Base-by-base conservation (phyloP, 2,113 vertebrate genomes). In the Telmatochromis sp. region DNA sequence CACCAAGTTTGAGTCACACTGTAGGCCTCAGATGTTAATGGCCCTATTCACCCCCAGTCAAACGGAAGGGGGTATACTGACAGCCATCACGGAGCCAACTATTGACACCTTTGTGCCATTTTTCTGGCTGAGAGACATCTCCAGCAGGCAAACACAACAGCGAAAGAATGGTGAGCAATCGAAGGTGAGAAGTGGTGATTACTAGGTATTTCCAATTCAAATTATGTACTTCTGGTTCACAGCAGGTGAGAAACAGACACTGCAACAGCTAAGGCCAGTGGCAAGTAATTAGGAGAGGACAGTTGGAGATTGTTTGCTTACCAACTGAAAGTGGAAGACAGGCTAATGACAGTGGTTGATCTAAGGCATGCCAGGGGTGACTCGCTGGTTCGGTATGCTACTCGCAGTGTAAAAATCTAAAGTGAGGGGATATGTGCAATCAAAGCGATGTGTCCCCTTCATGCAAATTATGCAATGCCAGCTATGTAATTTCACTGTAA, bases 1-100 rank as follows among this genome's bases (percentile, higher is more conserved):
- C 85, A 80, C 87, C 33, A 73, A 81, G 79, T 70, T 57, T 28
- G 31, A 89, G 79, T 87, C 88, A 90, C 68, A 95, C 91, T 95
- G 94, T 95, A 90, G 93, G 83, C 78, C 88, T 57, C 45, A 95
- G 93, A 94, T 92, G 95, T 89, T 91, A 96, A 96, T 81, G 87
- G 93, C 51, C 82, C 92, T 45, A 55, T 40, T 87, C 84, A 81
- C 55, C 49, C 33, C 51, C 42, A 45, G 37, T 88, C 85, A 91
- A 93, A 94, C 81, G 84, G 88, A 81, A 65, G 70, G 84, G 80
- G 80, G 82, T 68, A 54, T 53, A 86, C 53, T 84, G 88, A 90
- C 75, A 93, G 87, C 89, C 68, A 57, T 80, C 51, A 86, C 31
- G 87, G 87, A 89, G 81, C 83, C 14, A 65, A 87, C 91, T 88